Base-by-base conservation (phyloP, 2,797 vertebrate genomes). In the Adrianichthys oophorus region DNA sequence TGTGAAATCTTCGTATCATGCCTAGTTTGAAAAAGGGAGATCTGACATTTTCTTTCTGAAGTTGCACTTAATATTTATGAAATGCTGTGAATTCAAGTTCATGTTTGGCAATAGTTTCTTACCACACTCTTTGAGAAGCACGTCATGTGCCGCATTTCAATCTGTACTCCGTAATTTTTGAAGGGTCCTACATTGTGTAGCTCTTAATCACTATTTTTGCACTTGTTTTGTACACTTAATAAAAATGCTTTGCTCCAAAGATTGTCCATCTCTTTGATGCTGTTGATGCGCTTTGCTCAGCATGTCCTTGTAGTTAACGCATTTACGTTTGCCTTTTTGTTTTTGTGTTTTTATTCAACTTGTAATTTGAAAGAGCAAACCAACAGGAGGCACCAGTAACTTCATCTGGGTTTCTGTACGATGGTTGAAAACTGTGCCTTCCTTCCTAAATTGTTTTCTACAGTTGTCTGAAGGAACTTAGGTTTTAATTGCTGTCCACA, bases 141-240 rank as follows among this genome's bases (percentile, higher is more conserved):
- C 74, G 84, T 85, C 70, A 53, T 74, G 66, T 76, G 48, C 78
- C 76, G 52, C 78, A 68, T 85, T 85, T 84, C 59, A 40, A 84
- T 81, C 72, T 85, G 84, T 86, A 83, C 77, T 80, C 57, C 76
- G 73, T 67, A 64, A 64, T 80, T 82, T 85, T 84, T 76, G 66
- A 90, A 82, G 78, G 79, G 47, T 83, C 68, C 60, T 83, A 79
- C 82, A 88, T 78, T 87, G 76, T 83, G 80, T 90, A 87, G 89
- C 86, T 88, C 83, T 73, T 80, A 90, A 90, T 87, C 79, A 85
- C 89, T 88, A 88, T 90, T 91, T 91, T 88, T 91, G 86, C 89
- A 90, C 88, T 88, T 90, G 85, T 89, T 92, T 92, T 92, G 88
- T 93, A 92, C 87, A 93, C 91, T 87, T 87, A 91, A 91, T 91